A percentile compares a stretch with the other conserved stretches of the same genome.
These are phyloP conservation scores for Rhizoglyphus robini DNA, from an alignment of 1,140 invertebrate species.

Conservation along the genomic window DNA sequence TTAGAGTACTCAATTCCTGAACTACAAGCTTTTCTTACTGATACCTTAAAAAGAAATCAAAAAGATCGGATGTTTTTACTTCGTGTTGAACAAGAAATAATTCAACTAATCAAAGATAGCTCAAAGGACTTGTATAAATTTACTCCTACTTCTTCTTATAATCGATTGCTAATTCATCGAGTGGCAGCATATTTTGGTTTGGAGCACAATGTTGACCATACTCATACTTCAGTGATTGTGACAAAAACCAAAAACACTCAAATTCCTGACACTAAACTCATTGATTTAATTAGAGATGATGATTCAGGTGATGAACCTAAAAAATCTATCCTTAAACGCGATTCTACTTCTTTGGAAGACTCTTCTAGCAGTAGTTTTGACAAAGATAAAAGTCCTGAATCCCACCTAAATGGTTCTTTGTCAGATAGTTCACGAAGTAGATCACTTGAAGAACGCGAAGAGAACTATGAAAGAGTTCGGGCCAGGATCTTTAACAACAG, in stretches of 20 bases:
- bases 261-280: conserved; percentile 39
- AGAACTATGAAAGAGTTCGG: conserved; percentile 65
- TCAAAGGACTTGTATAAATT: conserved; percentile 69
- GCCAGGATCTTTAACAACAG: conserved; percentile 57
- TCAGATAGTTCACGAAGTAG: conserved; percentile 58
- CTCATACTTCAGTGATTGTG: conserved; percentile 68
- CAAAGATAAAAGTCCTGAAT: conserved; percentile 36
- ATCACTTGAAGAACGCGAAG: conserved; percentile 76
- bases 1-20: conserved; percentile 63
- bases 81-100: conserved; percentile 72
- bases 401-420: conserved; percentile 36
- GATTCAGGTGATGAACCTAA: conserved; percentile 42
- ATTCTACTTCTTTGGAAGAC: conserved; percentile 62
- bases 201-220: conserved; percentile 80
- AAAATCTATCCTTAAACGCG: conserved; percentile 66
- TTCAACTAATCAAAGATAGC: conserved; percentile 62
- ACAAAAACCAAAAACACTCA: conserved; percentile 59
- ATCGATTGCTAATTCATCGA: conserved; percentile 84
- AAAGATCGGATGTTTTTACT: conserved; percentile 70
- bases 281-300: conserved; percentile 34
- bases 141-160: conserved; percentile 80
- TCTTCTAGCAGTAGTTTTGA: conserved; percentile 28
- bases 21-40: conserved; percentile 68
- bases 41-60: conserved; percentile 74
- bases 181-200: conserved; percentile 82